Conservation (phyloP, 2,888 invertebrate genomes). For the Habrosyne pyritoides region DNA sequence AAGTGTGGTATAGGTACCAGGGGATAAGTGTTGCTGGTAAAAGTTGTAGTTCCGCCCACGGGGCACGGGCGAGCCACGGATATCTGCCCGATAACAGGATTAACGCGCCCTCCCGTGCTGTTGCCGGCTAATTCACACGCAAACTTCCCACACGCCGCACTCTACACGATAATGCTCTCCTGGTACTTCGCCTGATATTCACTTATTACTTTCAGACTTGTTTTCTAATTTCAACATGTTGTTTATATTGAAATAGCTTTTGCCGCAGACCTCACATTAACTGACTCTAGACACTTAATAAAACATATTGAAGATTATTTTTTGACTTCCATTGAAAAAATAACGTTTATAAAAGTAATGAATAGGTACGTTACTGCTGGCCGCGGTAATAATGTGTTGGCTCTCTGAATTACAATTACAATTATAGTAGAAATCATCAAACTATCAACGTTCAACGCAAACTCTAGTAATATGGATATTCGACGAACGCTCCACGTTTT, state of each 20-base stretch:
- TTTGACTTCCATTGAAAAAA: too few species aligned
- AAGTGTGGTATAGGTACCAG: slow-evolving; percentile 46
- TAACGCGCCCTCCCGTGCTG: slow-evolving; percentile 67
- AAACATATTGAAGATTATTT: too few species aligned
- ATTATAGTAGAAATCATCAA: not conserved
- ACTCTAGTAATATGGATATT: not conserved
- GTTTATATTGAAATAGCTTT: not conserved
- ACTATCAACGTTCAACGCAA: not conserved
- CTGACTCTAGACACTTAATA: too few species aligned
- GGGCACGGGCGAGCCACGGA: slow-evolving; percentile 46
- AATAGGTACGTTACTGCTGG: too few species aligned
- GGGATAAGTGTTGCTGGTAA: slow-evolving; percentile 53
- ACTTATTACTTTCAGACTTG: slow-evolving; percentile 28
- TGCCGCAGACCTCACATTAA: too few species aligned
- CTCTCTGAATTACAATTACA: too few species aligned
- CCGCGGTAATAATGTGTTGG: not conserved
- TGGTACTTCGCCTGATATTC: slow-evolving; percentile 47
- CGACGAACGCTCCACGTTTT: not conserved
- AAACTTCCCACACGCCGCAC: slow-evolving; percentile 65
- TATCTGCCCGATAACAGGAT: slow-evolving; percentile 75
- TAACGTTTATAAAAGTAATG: too few species aligned
- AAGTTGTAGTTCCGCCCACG: slow-evolving; percentile 56
- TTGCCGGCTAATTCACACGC: slow-evolving; percentile 71
- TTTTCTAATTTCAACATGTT: slow-evolving; percentile 6
- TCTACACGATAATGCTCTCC: slow-evolving; percentile 56